These are phyloP conservation scores for Muschampia plurimacula DNA, from an alignment of 2,888 invertebrate species.

Conservation along the genomic window DNA sequence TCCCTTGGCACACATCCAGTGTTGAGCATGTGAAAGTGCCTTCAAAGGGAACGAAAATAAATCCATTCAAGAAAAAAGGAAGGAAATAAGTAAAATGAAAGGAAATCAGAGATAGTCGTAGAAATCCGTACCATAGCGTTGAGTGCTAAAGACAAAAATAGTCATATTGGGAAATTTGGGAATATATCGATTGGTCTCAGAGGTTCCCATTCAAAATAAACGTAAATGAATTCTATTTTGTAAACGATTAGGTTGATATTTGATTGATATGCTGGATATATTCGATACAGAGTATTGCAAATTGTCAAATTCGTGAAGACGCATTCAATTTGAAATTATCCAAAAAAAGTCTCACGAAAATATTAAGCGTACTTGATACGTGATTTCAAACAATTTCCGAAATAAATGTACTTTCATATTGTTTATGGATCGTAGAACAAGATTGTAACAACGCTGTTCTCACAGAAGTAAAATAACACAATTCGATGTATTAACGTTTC, in stretches of 20 bases:
- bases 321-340: constrained; percentile 60
- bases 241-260: constrained; percentile 17
- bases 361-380: constrained; percentile 46
- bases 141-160: constrained; percentile 25
- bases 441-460: not conserved
- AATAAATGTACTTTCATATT: not conserved
- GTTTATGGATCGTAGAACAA: not conserved
- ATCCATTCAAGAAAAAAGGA: constrained; percentile 75
- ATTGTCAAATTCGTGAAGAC: constrained; percentile 72
- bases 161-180: constrained; percentile 4
- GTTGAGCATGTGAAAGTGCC: constrained; percentile 67
- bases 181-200: constrained; percentile 15
- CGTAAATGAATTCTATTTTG: constrained; percentile 16
- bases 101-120: constrained; percentile 45
- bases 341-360: constrained; percentile 52
- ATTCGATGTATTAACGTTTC: not conserved
- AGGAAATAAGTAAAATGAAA: constrained; percentile 69
- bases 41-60: constrained; percentile 75
- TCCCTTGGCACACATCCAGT: constrained; percentile 72
- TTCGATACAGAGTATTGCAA: constrained; percentile 41
- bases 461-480: not conserved
- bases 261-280: constrained; percentile 12
- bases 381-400: not conserved
- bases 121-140: constrained; percentile 15
- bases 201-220: constrained; percentile 1